Evolutionary conservation across 2,888 invertebrate species (phyloP), one percentile per base, ranked within the genome.

Genomic region (Ethmia dodecea): DNA sequence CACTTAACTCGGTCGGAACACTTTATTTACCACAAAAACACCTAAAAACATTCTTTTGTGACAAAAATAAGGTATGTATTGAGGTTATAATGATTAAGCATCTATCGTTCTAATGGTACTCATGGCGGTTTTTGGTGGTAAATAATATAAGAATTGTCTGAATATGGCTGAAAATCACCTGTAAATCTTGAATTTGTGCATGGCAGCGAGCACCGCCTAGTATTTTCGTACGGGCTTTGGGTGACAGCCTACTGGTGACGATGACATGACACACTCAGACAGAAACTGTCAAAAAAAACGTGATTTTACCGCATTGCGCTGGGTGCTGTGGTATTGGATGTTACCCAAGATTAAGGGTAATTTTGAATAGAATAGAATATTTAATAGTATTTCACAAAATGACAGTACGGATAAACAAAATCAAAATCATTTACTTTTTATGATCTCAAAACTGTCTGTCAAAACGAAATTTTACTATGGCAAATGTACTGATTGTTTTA

Each of bases 131-230:
- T 31, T 28, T 30, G 20, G 28, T 38, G 24, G 42, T 12, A 9
- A 37, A 33, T 28, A 36, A 20, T 31, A 20, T 13, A 11, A 15
- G 13, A 33, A 24, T 37, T 20, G 11, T n/a, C 16, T 26, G 4
- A 8, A 20, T 16, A 27, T 38, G 12, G 22, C 20, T 16, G 10
- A 46, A 42, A 55, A 45, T 70, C 71, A 84, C 84, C 84, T 84
- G 70, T 47, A 60, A 61, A 57, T 78, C 81, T 79, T 80, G 81
- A 77, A 67, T 83, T 83, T 83, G 80, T 81, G 80, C 84, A 83
- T 84, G 79, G 84, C 80, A 84, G 83, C 63, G 57, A 49, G 47
- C 54, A 69, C 73, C 73, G 79, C 78, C 76, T 68, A 63, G 66
- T 66, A 66, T 52, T 64, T 73, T 67, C 63, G 81, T 81, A 84